Evolutionary conservation across 2,113 vertebrate species (phyloP), one percentile per base, ranked within the genome.

Genomic region (Neolamprologus falcicula): DNA sequence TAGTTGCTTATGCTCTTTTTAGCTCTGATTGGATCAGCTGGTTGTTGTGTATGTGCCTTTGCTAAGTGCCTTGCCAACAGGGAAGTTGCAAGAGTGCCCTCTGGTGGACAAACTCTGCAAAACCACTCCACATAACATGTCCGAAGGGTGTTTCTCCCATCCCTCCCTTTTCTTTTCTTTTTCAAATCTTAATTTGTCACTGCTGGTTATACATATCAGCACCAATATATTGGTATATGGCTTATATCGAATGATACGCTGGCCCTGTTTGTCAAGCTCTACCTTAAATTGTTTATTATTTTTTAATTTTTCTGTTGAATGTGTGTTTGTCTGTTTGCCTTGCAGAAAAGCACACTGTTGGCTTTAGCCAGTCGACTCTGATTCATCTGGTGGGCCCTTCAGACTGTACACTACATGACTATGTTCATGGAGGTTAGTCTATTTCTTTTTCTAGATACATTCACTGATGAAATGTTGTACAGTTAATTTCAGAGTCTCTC

Each of bases 301-400:
- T 21, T 63, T 2, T 13, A 3, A 8, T 78, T 73, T 47, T 40
- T 63, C 8, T 50, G 4, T 61, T 86, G 16, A 80, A 26, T 78
- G 11, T 84, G 3, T 84, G 9, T 78, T 19, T 84, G 16, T 90
- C 11, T 88, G 40, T 84, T 76, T 92, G 21, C n/a, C 35, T 86
- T 93, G 17, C 94, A 99, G 98, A 99, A 80, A 96, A 93, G 0
- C 96, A 97, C 94, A 98, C 98, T 0, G 97, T 99, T 21, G 97
- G 97, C 90, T 98, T 97, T 93, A 99, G 99, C 95, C 99, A 99
- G 95, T 99, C 98, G 86, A 99, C 97, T 94, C 92, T 99, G 95
- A 99, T 99, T 93, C 98, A 99, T 89, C 93, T 99, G 93, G 96
- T 99, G 95, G 98, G 98, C 4, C 98, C 98, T 0, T 98, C 98